Evolutionary conservation across 2,113 vertebrate genomes (phyloP).

Genomic region (Acrocephalus arundinaceus): DNA sequence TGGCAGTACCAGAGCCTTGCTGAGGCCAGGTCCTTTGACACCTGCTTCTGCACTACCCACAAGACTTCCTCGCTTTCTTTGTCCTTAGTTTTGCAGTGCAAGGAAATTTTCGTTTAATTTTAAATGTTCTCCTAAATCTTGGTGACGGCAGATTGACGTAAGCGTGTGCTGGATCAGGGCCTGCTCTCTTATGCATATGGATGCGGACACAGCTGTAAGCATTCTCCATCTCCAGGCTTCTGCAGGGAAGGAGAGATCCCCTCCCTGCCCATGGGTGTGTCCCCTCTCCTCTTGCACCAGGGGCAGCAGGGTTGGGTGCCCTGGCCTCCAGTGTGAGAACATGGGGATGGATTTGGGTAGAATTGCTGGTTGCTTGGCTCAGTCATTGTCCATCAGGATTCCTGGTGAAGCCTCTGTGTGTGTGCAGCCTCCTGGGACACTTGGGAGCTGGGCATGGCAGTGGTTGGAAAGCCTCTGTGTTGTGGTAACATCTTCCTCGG

Average conservation of each 20-base stretch:
- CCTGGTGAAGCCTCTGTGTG: background rate
- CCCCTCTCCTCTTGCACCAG: background rate
- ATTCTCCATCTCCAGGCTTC: slow-evolving; percentile 14
- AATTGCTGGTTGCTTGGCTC: background rate
- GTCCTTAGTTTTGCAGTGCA: slow-evolving; percentile 21
- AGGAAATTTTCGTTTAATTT: slow-evolving; percentile 43
- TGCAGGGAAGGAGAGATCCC: background rate
- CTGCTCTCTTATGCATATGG: slow-evolving; percentile 61
- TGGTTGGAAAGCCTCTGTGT: background rate
- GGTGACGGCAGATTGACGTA: slow-evolving; percentile 57
- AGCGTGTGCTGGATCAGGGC: slow-evolving; percentile 54
- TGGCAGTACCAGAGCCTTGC: background rate
- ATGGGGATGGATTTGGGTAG: background rate
- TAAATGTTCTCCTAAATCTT: slow-evolving; percentile 39
- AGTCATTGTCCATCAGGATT: rapidly evolving
- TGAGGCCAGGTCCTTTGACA: background rate
- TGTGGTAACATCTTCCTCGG: too few relatives aligned
- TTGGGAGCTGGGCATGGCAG: background rate
- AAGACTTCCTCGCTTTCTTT: background rate
- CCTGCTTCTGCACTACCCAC: background rate
- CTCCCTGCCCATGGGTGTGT: background rate
- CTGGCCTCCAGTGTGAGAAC: background rate
- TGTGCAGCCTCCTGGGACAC: background rate
- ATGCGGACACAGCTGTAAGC: slow-evolving; percentile 47
- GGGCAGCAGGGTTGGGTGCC: background rate